Evolutionary conservation across 2,113 vertebrate genomes (phyloP).

Genomic region (Seriola quinqueradiata): DNA sequence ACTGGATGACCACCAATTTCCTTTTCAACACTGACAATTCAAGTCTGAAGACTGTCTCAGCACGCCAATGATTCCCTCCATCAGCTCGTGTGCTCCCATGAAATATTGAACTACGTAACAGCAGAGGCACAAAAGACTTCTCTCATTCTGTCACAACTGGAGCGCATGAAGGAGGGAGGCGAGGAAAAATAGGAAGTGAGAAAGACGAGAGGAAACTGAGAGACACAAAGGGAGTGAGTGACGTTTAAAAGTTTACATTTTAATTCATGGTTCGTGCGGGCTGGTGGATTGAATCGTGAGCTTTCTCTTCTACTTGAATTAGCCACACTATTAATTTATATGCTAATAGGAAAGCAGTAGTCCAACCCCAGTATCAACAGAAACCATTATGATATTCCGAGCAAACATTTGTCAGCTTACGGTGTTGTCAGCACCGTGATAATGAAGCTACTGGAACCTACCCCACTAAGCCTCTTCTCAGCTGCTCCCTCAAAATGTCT

Average conservation of each 20-base stretch:
- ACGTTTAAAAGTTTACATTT: constrained; percentile 63
- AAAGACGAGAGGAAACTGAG: constrained; percentile 25
- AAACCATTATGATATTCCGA: constrained; percentile 74
- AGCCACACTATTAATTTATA: constrained; percentile 78
- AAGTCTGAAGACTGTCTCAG: constrained; percentile 6
- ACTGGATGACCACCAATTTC: constrained; percentile 10
- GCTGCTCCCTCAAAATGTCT: constrained; percentile 65
- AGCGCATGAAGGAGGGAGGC: constrained; percentile 38
- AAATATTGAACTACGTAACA: constrained; percentile 67
- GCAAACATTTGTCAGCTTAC: constrained; percentile 81
- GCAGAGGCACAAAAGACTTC: constrained; percentile 46
- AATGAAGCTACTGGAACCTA: constrained; percentile 70
- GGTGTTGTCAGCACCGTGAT: constrained; percentile 72
- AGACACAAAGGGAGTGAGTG: constrained; percentile 39
- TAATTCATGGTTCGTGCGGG: constrained; percentile 47
- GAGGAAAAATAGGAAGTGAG: constrained; percentile 26
- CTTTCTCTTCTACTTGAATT: constrained; percentile 66
- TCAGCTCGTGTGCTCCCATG: constrained; percentile 50
- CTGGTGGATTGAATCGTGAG: constrained; percentile 52
- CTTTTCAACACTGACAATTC: neutral
- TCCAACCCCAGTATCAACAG: constrained; percentile 69
- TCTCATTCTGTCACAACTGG: constrained; percentile 53
- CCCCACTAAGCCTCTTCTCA: constrained; percentile 54
- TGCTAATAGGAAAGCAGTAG: constrained; percentile 73
- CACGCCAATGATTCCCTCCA: constrained; percentile 19